Evolutionary conservation across 2,797 vertebrate species (phyloP).

Genomic region (Rhodeus uyekii): DNA sequence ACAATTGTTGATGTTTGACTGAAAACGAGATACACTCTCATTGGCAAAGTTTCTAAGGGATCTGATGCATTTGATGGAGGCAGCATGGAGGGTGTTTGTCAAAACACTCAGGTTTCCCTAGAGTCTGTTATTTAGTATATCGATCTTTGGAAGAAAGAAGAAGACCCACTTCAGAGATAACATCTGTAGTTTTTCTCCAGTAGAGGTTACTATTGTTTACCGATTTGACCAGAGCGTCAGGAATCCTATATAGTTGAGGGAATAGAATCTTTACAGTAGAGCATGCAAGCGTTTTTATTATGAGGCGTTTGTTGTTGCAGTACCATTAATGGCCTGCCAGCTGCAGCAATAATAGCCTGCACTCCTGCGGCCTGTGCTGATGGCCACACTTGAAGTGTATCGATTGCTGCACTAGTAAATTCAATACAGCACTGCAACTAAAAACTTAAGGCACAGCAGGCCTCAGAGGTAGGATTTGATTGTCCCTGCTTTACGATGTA

Average conservation of each 20-base stretch:
- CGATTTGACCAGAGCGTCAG: not conserved
- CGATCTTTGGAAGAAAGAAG: not conserved
- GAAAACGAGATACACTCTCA: not conserved
- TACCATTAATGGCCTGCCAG: constrained; percentile 32
- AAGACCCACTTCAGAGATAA: not conserved
- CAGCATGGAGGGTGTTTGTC: not conserved
- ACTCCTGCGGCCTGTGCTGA: not conserved
- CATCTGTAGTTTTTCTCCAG: not conserved
- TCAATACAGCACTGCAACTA: constrained; percentile 33
- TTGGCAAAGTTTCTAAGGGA: not conserved
- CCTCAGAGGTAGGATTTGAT: constrained; percentile 33
- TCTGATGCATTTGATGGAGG: not conserved
- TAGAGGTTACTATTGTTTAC: not conserved
- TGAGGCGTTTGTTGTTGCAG: constrained; percentile 17
- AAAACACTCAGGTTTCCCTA: not conserved
- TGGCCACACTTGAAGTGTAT: constrained; percentile 44
- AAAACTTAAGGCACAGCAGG: constrained; percentile 34
- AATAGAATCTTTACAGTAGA: not conserved
- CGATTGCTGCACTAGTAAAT: constrained; percentile 41
- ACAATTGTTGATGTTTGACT: not conserved
- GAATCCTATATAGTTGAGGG: not conserved
- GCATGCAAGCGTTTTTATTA: constrained; percentile 19
- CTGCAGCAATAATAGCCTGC: constrained; percentile 19
- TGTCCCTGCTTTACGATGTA: constrained; percentile 43
- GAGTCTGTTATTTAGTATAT: not conserved